Evolutionary conservation across 2,113 vertebrate genomes (phyloP), one percentile per base, ranked within the genome.

Genomic region (Turdus rufiventris): DNA sequence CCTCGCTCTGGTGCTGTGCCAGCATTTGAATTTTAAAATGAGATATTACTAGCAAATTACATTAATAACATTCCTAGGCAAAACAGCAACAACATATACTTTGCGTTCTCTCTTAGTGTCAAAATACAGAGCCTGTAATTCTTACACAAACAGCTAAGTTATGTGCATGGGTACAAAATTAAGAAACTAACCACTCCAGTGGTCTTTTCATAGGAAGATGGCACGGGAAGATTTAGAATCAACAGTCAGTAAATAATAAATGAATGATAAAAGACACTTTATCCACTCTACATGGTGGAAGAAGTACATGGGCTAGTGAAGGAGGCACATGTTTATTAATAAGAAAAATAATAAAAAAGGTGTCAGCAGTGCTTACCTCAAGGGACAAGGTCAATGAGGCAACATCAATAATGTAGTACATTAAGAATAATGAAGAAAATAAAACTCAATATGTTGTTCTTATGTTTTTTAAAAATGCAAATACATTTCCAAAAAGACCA

Each of bases 261-360:
- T 29, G 18, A 67, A 29, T 54, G 4, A 56, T 72, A 76, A 76
- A 68, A 77, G 25, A 62, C 13, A 47, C 29, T 88, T 79, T 70
- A 76, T n/a, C 47, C 34, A 42, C 29, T 45, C 29, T 38, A 38
- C 38, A 5, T 31, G 34, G 33, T 34, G 12, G 18, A 78, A 71
- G 60, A 88, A 79, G 18, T 42, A 15, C 54, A 23, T 45, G 38
- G 29, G 10, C 48, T 91, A 75, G 31, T 61, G 26, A 60, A 80
- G 43, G 43, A 86, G 34, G 14, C 45, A 73, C 83, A 79, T 94
- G 82, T 91, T 96, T 95, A 85, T 91, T 95, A 93, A 94, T 87
- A 74, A 95, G 78, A 83, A 91, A 91, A 96, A 94, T 89, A 96
- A 94, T 94, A 68, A 83, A 80, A 92, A 93, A 83, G 45, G 85